Evolutionary conservation across 2,888 invertebrate genomes (phyloP), one percentile per base, ranked within the genome.

Genomic region (Congeria kusceri): DNA sequence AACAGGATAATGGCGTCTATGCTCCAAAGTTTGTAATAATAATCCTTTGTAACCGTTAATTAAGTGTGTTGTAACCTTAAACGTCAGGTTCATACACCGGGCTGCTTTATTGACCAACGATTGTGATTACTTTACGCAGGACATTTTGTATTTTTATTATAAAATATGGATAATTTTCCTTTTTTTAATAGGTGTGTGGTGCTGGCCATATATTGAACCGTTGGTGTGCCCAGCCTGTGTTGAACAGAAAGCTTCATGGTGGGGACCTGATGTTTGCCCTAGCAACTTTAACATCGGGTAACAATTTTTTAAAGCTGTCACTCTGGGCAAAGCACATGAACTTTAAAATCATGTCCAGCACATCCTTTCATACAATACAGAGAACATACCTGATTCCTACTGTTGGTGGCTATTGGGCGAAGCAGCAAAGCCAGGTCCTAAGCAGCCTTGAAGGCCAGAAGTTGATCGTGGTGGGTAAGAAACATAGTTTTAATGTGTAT

Each of bases 201-300:
- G 32, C 59, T 15, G 58, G 65, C 7, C 70, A 71, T 44, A 1
- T 39, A 23, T 53, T 39, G 18, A 9, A 65, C 15, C 29, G 58
- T 25, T 77, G 77, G 77, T 77, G 70, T 53, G 59, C 65, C 11
- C 71, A 72, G 44, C 72, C 77, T 9, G 27, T 66, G 15, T 32
- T 77, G 47, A 77, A 77, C 27, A 58, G 66, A 23, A 18, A 61
- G 25, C 27, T 77, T n/a, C 65, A 66, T 32, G 27, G 49, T 44
- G 66, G 70, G 4, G 76, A 77, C 23, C 44, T 77, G 3, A 15
- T 70, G 29, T 32, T 64, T 1, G 25, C 63, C 20, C 18, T 61
- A n/a, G 44, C 69, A 3, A 69, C 59, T 23, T 39, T 77, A 18
- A 32, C 61, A 18, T 66, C 66, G 23, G 76, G 70, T 3, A 77